Base-by-base conservation (phyloP, 2,797 vertebrate species). In the Simalia tracyae region DNA sequence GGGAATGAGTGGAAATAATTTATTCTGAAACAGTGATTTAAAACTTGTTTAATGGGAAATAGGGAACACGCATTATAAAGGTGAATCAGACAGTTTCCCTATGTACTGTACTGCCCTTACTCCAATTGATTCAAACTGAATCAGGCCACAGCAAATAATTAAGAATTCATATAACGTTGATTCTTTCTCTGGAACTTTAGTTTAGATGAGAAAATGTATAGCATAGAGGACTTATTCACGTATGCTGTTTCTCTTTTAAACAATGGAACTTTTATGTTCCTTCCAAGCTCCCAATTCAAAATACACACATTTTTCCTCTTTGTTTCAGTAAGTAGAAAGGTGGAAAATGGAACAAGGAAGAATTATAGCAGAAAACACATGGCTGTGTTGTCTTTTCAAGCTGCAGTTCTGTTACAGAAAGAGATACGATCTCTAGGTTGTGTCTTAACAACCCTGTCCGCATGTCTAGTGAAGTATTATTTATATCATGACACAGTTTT, bases 381-480 rank as follows among this genome's bases (percentile, higher is more conserved):
- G 15, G 3, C 57, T 26, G 5, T 15, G 61, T 86, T 46, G 56
- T 59, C 15, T 36, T 84, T 63, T 57, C 31, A 11, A 68, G n/a
- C 12, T 60, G 66, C 3, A 86, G 50, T 86, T 59, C 81, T 86
- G 54, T 89, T 86, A 86, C 17, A 46, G 54, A 66, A 92, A 72
- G 59, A 61, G 15, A 92, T 72, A 54, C 54, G 86, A 61, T 89
- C 59, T 84, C 28, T 12, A 3, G 54, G 22, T 12, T 86, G 63
- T 89, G 61, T 68, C 91, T 72, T 92, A 88, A 87, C 60, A 85
- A 86, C 84, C 15, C n/a, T 86, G n/a, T 54, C 36, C 42, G 31
- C 28, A 76, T 86, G n/a, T 89, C 63, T 76, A 90, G 86, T 87
- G 26, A 31, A 89, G 56, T 86, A 72, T 89, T 54, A 89, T 86